Percentiles rank a stretch among this genome's conserved stretches.
These are phyloP conservation scores for Chrysolina americana DNA, from an alignment of 2,888 invertebrate genomes.

Conservation along the genomic window DNA sequence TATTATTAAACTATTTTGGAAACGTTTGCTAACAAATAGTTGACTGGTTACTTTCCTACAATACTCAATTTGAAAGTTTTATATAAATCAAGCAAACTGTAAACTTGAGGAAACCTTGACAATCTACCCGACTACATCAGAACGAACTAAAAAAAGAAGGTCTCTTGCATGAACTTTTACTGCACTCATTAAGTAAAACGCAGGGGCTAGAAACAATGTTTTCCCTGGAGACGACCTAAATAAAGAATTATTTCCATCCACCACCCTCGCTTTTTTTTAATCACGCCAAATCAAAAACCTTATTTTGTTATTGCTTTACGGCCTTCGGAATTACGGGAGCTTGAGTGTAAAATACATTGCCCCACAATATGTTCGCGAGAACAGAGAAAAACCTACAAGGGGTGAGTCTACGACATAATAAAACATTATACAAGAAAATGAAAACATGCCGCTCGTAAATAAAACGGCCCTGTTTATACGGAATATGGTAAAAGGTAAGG, in stretches of 20 bases:
- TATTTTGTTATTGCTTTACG: conserved; percentile 66
- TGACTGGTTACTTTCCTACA: too few relatives aligned
- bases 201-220: conserved; percentile 49
- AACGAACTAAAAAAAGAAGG: not conserved
- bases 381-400: conserved; percentile 45
- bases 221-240: conserved; percentile 59
- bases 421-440: conserved; percentile 54
- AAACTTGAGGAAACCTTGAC: too few relatives aligned
- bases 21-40: too few relatives aligned
- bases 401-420: conserved; percentile 54
- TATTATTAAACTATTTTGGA: too few relatives aligned
- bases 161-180: conserved; percentile 15
- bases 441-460: conserved; percentile 58
- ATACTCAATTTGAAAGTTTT: too few relatives aligned
- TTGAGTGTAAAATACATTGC: conserved; percentile 50
- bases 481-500: conserved; percentile 42
- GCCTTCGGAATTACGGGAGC: conserved; percentile 59
- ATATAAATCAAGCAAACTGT: too few relatives aligned
- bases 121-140: not conserved
- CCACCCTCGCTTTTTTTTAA: conserved; percentile 67
- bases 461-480: conserved; percentile 55
- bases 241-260: conserved; percentile 67
- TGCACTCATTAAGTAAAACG: conserved; percentile 50
- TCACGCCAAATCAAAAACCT: conserved; percentile 68
- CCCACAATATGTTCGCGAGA: conserved; percentile 43